Conservation (phyloP, 2,113 vertebrate species). For the Anseranas semipalmata region DNA sequence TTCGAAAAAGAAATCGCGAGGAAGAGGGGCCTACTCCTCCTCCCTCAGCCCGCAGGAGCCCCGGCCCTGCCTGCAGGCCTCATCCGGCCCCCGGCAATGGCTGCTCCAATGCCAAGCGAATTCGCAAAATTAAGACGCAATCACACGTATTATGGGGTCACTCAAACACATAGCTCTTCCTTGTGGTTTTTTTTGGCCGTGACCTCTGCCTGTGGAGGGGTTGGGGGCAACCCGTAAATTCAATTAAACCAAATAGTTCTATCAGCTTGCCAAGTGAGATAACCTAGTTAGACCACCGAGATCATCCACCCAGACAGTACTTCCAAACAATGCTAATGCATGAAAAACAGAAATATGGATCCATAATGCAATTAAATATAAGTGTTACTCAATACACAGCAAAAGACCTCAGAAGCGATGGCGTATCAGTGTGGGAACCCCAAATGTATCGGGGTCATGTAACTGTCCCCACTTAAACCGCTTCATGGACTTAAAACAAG, state of each 20-base stretch:
- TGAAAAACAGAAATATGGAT: slow-evolving; percentile 18
- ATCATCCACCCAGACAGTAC: not conserved
- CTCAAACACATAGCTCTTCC: slow-evolving; percentile 60
- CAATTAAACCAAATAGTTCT: not conserved
- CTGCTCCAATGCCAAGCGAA: slow-evolving; percentile 73
- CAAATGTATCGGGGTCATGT: not conserved
- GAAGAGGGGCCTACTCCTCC: slow-evolving; percentile 60
- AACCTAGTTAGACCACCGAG: not conserved
- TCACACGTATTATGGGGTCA: slow-evolving; percentile 65
- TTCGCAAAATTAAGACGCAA: slow-evolving; percentile 80
- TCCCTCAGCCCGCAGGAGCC: slow-evolving; percentile 45
- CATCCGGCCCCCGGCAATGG: slow-evolving; percentile 54
- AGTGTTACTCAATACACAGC: slow-evolving; percentile 59
- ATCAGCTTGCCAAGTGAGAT: slow-evolving; percentile 6
- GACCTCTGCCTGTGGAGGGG: not conserved
- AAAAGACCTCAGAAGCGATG: not conserved
- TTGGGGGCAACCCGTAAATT: not conserved
- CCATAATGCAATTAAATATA: slow-evolving; percentile 41
- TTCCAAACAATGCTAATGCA: slow-evolving; percentile 59
- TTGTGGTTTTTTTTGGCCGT: not conserved
- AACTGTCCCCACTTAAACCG: not conserved
- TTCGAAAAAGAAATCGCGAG: slow-evolving; percentile 14
- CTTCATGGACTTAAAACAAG: not conserved
- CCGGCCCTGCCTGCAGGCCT: slow-evolving; percentile 68
- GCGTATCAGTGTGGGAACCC: not conserved